Evolutionary conservation across 2,888 invertebrate species (phyloP).

Genomic region (Torymus auratus): DNA sequence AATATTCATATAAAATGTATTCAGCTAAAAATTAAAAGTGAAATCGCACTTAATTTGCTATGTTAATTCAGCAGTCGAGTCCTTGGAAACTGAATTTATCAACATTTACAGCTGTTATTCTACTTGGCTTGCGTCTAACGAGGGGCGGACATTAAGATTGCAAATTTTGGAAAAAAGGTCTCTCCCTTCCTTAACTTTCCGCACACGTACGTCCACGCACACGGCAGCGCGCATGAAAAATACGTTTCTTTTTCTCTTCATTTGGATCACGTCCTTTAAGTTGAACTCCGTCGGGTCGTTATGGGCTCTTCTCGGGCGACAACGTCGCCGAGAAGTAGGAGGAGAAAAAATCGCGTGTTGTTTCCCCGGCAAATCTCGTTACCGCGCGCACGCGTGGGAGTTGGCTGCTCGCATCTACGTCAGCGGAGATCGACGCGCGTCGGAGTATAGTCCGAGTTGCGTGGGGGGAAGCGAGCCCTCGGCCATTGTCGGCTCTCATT

Average conservation of each 20-base stretch:
- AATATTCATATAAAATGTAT: no score
- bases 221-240: not conserved
- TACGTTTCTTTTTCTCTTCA: not conserved
- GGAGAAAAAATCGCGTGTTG: slow-evolving; percentile 8
- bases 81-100: no score
- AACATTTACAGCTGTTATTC: no score
- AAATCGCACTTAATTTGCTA: no score
- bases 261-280: slow-evolving; percentile 47
- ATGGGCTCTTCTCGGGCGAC: no score
- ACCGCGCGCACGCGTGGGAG: not conserved
- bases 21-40: no score
- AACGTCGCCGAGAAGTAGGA: not conserved
- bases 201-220: slow-evolving; percentile 1
- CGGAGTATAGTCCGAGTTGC: slow-evolving; percentile 28
- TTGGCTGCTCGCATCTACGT: slow-evolving; percentile 4
- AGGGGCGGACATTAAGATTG: not conserved
- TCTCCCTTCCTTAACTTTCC: not conserved
- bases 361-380: slow-evolving; percentile 41
- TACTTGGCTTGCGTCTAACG: no score
- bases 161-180: slow-evolving; percentile 2
- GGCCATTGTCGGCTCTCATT: slow-evolving; percentile 46
- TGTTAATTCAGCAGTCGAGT: no score
- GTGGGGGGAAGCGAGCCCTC: slow-evolving; percentile 16
- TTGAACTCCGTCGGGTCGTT: slow-evolving; percentile 8
- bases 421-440: slow-evolving; percentile 36